Conservation (phyloP, 2,113 vertebrate species). For the Grammomys dolichurus region DNA sequence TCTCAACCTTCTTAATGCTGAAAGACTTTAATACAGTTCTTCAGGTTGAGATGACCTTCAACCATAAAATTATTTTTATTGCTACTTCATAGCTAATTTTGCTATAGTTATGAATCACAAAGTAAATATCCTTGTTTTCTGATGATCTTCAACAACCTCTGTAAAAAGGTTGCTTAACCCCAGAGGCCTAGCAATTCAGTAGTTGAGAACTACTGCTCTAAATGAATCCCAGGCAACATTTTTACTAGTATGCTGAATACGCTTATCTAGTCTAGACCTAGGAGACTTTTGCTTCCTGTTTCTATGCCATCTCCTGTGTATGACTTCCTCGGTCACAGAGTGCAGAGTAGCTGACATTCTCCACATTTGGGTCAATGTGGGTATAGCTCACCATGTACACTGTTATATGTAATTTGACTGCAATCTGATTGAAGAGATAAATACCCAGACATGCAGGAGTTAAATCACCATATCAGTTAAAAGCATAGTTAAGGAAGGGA, state of each 20-base stretch:
- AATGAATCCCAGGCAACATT: background rate
- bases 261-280: background rate
- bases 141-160: background rate
- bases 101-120: background rate
- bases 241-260: accelerated
- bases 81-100: background rate
- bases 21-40: background rate
- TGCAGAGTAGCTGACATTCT: background rate
- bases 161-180: background rate
- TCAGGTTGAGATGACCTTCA: background rate
- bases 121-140: background rate
- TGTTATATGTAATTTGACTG: background rate
- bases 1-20: background rate
- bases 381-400: background rate
- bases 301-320: background rate
- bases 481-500: background rate
- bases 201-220: background rate
- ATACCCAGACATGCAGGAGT: background rate
- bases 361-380: background rate
- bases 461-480: background rate
- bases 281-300: background rate
- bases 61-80: background rate
- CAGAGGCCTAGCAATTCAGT: background rate
- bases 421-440: background rate
- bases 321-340: background rate